Evolutionary conservation across 2,888 invertebrate genomes (phyloP), one percentile per base, ranked within the genome.

Genomic region (Pilophorus perplexus): DNA sequence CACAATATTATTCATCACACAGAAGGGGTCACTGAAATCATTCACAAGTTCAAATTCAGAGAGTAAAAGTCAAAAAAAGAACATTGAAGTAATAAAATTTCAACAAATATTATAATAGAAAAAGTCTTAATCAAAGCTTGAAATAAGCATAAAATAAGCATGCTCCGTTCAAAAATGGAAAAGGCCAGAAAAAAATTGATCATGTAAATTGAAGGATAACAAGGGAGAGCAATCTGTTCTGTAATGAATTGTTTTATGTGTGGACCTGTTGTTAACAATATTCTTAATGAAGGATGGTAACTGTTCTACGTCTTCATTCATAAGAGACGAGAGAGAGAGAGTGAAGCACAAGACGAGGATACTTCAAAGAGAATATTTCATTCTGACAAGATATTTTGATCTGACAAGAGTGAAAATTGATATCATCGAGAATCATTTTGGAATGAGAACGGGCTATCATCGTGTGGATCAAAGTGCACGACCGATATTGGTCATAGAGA

Each of bases 131-230:
- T n/a, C 12, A 38, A 57, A 57, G 42, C 40, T 57, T 40, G 25
- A 50, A 50, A 38, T 38, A 57, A 40, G 38, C 40, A 40, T 57
- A 57, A 57, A 10, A 57, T 40, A 57, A 27, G 57, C 57, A 57
- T 57, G 57, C 57, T 57, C 57, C 57, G 40, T 57, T 57, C 57
- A 57, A 37, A 40, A 23, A 57, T 57, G 57, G 57, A 57, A 23
- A 22, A 40, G 23, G 50, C 50, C 10, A 50, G 27, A 50, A 25
- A 16, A 25, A 50, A 50, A 50, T 50, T 2, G n/a, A 14, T 50
- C 20, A 16, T 14, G 20, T 16, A 27, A 50, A 25, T 23, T 10
- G 14, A 27, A 50, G 23, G 44, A 44, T 27, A 8, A 27, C 25
- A 8, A 23, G 50, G 22, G 46, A 20, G 16, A 50, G 25, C 27